Conservation (phyloP, 2,888 invertebrate species). For the Epistrophe grossulariae region DNA sequence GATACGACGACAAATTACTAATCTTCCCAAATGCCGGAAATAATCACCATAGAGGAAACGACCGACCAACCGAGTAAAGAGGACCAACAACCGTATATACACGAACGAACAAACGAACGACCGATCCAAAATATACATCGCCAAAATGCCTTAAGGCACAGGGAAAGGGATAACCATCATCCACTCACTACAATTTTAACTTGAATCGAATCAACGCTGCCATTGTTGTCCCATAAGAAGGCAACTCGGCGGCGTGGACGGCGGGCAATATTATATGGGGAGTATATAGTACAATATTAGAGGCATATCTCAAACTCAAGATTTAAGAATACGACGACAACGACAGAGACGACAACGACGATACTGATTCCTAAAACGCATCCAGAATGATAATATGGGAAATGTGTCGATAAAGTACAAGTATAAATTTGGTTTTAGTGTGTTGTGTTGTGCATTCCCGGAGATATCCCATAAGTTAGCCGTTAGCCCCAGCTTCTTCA, state of each 20-base stretch:
- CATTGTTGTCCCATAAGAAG: constrained; percentile 54
- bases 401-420: constrained; percentile 35
- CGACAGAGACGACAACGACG: constrained; percentile 1
- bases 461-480: constrained; percentile 25
- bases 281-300: not conserved
- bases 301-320: constrained; percentile 43
- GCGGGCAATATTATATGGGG: constrained; percentile 1
- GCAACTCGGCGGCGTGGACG: not conserved
- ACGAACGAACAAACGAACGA: not conserved
- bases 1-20: constrained; percentile 64
- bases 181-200: constrained; percentile 31
- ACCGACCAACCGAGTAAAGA: constrained; percentile 19
- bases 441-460: constrained; percentile 7
- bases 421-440: not conserved
- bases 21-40: constrained; percentile 75
- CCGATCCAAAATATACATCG: not conserved
- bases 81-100: not conserved
- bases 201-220: constrained; percentile 65
- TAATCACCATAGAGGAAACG: constrained; percentile 71
- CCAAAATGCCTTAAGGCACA: constrained; percentile 5
- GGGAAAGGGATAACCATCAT: constrained; percentile 38
- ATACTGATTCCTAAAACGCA: constrained; percentile 66
- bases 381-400: constrained; percentile 64
- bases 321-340: constrained; percentile 28
- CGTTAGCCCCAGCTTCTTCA: constrained; percentile 15